Evolutionary conservation across 1,140 invertebrate species (phyloP).

Genomic region (Macrostomum lignano): DNA sequence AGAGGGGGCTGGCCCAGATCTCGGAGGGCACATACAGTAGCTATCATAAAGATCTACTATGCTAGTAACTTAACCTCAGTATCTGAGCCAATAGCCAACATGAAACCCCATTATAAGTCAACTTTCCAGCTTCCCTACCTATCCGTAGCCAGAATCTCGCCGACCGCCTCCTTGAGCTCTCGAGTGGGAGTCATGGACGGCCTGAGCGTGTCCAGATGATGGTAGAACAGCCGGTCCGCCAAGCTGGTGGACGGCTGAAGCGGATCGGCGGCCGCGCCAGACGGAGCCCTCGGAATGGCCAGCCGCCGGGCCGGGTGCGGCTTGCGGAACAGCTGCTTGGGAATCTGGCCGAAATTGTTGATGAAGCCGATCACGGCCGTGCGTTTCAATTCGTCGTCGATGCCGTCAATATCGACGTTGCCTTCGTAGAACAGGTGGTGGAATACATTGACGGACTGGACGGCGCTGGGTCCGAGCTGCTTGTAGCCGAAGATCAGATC

Average conservation of each 20-base stretch:
- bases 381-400: slow-evolving; percentile 90
- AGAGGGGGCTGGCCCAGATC: too few species aligned
- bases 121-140: too few species aligned
- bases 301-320: slow-evolving; percentile 71
- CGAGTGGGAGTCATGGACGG: too few species aligned
- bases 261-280: neutral
- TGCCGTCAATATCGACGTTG: slow-evolving; percentile 93
- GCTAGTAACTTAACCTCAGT: too few species aligned
- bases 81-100: too few species aligned
- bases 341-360: slow-evolving; percentile 98
- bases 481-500: slow-evolving; percentile 95
- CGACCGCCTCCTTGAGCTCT: too few species aligned
- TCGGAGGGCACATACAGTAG: too few species aligned
- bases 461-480: slow-evolving; percentile 53
- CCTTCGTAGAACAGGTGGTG: slow-evolving; percentile 98
- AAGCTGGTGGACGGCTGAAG: neutral
- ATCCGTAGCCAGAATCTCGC: too few species aligned
- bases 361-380: slow-evolving; percentile 97
- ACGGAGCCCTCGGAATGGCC: slow-evolving; percentile 11
- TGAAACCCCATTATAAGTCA: too few species aligned
- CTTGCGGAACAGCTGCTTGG: slow-evolving; percentile 56
- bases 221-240: too few species aligned
- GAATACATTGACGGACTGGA: slow-evolving; percentile 80
- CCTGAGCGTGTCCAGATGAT: too few species aligned
- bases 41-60: too few species aligned